Percentiles rank a stretch among this genome's conserved stretches.
phyloP scores from a whole-genome alignment of 2,888 invertebrate species.

The Machimus atricapillus region DNA sequence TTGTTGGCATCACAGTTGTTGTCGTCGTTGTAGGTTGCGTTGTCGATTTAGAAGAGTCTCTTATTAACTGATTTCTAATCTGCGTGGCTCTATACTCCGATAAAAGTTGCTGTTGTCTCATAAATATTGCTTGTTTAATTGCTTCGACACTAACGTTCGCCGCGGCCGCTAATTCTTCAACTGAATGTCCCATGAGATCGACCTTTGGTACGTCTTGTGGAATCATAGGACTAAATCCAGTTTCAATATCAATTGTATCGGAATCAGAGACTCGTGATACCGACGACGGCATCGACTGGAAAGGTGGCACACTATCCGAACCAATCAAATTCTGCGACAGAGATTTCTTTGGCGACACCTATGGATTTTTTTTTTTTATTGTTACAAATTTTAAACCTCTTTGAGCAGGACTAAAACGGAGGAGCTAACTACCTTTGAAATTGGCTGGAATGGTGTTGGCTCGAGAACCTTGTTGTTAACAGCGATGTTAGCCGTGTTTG shows the following conservation, averaged over 20 bases:
- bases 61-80: conserved; percentile 52
- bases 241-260: conserved; percentile 51
- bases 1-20: conserved; percentile 57
- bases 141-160: conserved; percentile 82
- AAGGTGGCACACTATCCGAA: conserved; percentile 61
- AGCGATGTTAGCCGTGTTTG: conserved; percentile 49
- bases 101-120: conserved; percentile 74
- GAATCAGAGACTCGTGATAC: conserved; percentile 67
- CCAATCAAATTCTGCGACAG: conserved; percentile 59
- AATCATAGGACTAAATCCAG: conserved; percentile 51
- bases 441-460: conserved; percentile 60
- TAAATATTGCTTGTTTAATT: conserved; percentile 76
- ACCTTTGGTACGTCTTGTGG: conserved; percentile 51
- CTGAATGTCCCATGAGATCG: conserved; percentile 62
- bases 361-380: no score
- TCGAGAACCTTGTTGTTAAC: conserved; percentile 62
- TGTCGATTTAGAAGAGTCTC: conserved; percentile 62
- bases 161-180: conserved; percentile 68
- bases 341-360: conserved; percentile 20
- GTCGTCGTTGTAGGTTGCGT: conserved; percentile 68
- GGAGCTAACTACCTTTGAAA: conserved; percentile 47
- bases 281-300: conserved; percentile 66
- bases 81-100: conserved; percentile 64
- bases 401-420: neutral
- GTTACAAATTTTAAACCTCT: no score